phyloP scores from a whole-genome alignment of 2,797 vertebrate genomes.

The Euthynnus affinis region DNA sequence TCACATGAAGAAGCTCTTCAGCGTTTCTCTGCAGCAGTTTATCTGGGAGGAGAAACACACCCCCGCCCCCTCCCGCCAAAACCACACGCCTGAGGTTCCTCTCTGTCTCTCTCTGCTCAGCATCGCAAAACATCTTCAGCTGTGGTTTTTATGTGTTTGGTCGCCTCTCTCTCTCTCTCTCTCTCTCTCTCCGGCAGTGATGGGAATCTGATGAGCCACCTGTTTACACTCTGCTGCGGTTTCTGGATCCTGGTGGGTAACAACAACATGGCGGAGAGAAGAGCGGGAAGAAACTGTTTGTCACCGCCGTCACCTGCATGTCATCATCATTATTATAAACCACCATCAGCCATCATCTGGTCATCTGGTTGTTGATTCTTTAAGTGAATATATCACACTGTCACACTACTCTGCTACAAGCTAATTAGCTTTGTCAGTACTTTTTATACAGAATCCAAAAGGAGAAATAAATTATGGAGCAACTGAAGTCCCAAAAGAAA shows the following conservation, averaged over 20 bases:
- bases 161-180: constrained; percentile 22
- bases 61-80: constrained; percentile 43
- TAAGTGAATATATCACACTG: too few relatives aligned
- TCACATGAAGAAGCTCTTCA: neutral
- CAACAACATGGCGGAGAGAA: too few relatives aligned
- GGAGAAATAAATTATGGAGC: too few relatives aligned
- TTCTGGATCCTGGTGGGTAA: constrained; percentile 28
- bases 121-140: constrained; percentile 79
- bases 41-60: constrained; percentile 28
- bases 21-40: constrained; percentile 14
- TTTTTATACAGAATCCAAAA: too few relatives aligned
- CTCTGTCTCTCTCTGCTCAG: constrained; percentile 56
- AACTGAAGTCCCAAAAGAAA: too few relatives aligned
- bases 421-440: too few relatives aligned
- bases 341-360: too few relatives aligned
- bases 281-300: neutral
- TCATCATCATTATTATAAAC: too few relatives aligned
- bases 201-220: constrained; percentile 60
- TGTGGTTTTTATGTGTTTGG: constrained; percentile 72
- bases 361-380: too few relatives aligned
- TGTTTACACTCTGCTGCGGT: constrained; percentile 31
- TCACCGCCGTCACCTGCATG: constrained; percentile 5
- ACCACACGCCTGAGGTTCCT: constrained; percentile 67
- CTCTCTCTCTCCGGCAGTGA: constrained; percentile 45
- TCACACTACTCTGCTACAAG: too few relatives aligned